Percentiles rank a stretch among this genome's conserved stretches.
Conservation (phyloP, 2,888 invertebrate species). For the Limulus polyphemus region DNA sequence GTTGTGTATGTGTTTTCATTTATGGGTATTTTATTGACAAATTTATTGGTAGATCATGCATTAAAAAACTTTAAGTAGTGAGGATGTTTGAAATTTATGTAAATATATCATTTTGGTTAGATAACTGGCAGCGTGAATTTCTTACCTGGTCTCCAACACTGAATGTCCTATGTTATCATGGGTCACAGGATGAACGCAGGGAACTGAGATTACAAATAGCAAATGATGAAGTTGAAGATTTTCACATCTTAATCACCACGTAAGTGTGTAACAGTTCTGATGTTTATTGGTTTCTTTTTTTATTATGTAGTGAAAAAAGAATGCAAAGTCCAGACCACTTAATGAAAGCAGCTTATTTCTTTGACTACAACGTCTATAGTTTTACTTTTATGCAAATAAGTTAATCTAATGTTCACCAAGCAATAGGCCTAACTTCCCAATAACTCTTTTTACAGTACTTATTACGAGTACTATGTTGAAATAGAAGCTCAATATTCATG, state of each 20-base stretch:
- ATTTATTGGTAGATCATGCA: too few species aligned
- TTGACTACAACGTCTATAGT: too few species aligned
- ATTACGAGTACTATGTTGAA: too few species aligned
- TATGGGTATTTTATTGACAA: neutral
- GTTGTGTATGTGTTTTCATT: neutral
- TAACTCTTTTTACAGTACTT: too few species aligned
- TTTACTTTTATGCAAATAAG: too few species aligned
- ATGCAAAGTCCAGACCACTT: too few species aligned
- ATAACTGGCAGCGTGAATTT: constrained; percentile 41
- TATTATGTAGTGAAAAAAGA: too few species aligned
- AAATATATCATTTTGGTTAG: constrained; percentile 40
- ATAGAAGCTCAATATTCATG: too few species aligned
- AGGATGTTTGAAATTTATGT: neutral
- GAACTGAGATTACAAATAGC: constrained; percentile 62
- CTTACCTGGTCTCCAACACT: constrained; percentile 38
- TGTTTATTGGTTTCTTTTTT: neutral
- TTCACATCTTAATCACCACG: constrained; percentile 80
- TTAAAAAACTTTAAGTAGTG: too few species aligned
- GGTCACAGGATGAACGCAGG: constrained; percentile 68
- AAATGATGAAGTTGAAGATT: constrained; percentile 53
- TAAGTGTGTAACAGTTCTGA: constrained; percentile 41
- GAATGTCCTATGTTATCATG: constrained; percentile 63
- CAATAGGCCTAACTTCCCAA: too few species aligned
- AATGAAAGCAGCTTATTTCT: too few species aligned
- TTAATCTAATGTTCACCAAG: too few species aligned